Evolutionary conservation across 2,888 invertebrate genomes (phyloP).

Genomic region (Sacculina carcini): DNA sequence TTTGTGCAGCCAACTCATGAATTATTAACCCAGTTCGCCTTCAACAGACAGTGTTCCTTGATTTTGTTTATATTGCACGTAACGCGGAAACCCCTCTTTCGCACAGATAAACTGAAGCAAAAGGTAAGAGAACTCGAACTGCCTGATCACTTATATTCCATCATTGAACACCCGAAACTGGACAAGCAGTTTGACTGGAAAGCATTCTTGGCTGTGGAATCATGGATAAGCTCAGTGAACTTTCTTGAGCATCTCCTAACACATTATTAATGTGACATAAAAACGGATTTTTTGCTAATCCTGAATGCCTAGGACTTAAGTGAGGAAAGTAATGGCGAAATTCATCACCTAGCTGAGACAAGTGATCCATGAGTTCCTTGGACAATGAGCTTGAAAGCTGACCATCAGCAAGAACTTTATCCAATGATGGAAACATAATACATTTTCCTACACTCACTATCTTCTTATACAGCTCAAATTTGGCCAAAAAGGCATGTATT

Average conservation of each 20-base stretch:
- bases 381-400: conserved; percentile 4
- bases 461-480: conserved; percentile 4
- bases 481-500: conserved; percentile 1
- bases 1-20: not conserved
- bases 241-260: not conserved
- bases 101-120: not conserved
- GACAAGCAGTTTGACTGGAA: not conserved
- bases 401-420: conserved; percentile 1
- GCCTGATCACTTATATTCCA: not conserved
- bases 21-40: not conserved
- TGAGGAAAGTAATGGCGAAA: conserved; percentile 2
- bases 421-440: conserved; percentile 3
- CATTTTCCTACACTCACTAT: not conserved
- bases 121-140: not conserved
- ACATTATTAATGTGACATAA: not conserved
- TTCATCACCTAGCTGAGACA: conserved; percentile 3
- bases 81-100: not conserved
- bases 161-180: conserved; percentile 1
- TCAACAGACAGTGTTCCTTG: conserved; percentile 5
- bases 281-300: not conserved
- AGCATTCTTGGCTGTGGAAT: not conserved
- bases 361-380: conserved; percentile 2
- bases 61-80: not conserved
- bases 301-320: not conserved
- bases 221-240: conserved; percentile 2